phyloP scores from a whole-genome alignment of 2,888 invertebrate species.

The Perizoma flavofasciatum region DNA sequence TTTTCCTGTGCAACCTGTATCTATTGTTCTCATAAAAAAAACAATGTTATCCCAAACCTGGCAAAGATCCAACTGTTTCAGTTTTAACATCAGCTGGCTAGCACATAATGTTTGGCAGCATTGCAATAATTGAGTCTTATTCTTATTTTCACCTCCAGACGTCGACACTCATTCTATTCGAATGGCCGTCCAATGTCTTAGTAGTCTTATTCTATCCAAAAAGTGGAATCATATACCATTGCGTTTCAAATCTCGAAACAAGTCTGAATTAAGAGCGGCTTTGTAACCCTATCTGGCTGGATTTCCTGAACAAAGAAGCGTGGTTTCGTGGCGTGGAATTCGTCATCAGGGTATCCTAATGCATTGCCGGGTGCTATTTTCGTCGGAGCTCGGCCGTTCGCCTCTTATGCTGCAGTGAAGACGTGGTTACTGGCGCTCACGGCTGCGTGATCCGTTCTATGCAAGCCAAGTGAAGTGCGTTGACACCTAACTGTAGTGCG shows the following conservation, averaged over 20 bases:
- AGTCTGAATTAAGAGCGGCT: slow-evolving; percentile 29
- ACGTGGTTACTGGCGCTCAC: slow-evolving; percentile 66
- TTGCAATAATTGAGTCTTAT: slow-evolving; percentile 55
- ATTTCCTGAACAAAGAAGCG: slow-evolving; percentile 61
- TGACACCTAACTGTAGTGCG: slow-evolving; percentile 76
- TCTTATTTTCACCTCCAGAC: slow-evolving; percentile 74
- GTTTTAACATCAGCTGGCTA: slow-evolving; percentile 58
- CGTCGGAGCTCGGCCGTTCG: slow-evolving; percentile 72
- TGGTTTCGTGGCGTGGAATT: slow-evolving; percentile 53
- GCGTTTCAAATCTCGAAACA: background rate
- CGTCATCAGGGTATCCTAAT: slow-evolving; percentile 74
- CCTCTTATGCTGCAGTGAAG: slow-evolving; percentile 66
- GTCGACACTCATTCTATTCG: slow-evolving; percentile 48
- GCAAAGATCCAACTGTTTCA: slow-evolving; percentile 67
- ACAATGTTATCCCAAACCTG: slow-evolving; percentile 48
- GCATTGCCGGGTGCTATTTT: slow-evolving; percentile 82
- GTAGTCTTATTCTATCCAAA: background rate
- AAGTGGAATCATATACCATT: too few species aligned
- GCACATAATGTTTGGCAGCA: slow-evolving; percentile 74
- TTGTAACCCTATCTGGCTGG: slow-evolving; percentile 42
- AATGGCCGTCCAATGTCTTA: slow-evolving; percentile 37
- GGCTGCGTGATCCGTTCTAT: slow-evolving; percentile 65
- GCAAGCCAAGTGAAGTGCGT: slow-evolving; percentile 73
- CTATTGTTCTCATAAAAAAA: slow-evolving; percentile 27
- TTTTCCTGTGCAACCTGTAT: background rate